Conservation (phyloP, 2,888 invertebrate genomes). For the Pristionchus arcanus region DNA sequence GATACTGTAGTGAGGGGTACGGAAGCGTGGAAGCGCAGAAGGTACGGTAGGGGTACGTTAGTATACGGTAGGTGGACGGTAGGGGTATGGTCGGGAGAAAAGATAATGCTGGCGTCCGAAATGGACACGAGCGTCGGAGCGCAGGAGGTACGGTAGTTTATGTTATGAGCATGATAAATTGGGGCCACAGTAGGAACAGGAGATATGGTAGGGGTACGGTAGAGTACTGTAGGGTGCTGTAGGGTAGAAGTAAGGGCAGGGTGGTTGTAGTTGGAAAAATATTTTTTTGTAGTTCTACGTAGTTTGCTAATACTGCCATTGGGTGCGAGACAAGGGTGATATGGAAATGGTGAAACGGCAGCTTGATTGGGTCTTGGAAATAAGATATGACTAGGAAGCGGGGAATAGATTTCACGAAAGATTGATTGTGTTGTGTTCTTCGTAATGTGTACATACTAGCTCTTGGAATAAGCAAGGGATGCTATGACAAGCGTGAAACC, state of each 20-base stretch:
- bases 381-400: not conserved
- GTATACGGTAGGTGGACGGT: not conserved
- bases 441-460: not conserved
- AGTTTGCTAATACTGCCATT: too few relatives aligned
- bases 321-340: not conserved
- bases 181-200: not conserved
- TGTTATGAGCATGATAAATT: not conserved
- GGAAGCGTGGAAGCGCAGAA: slow-evolving; percentile 44
- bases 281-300: too few relatives aligned
- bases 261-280: too few relatives aligned
- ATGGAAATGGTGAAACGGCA: not conserved
- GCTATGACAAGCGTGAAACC: not conserved
- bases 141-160: not conserved
- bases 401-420: not conserved
- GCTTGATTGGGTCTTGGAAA: not conserved
- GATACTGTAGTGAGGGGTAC: too few relatives aligned
- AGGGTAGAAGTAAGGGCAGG: not conserved
- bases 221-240: not conserved
- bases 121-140: not conserved
- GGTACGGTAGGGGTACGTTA: slow-evolving; percentile 20
- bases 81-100: not conserved
- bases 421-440: not conserved
- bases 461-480: not conserved
- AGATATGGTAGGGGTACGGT: not conserved
- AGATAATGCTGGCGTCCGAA: not conserved